These are phyloP conservation scores for Eubucco bourcierii DNA, from an alignment of 2,113 vertebrate species.

Conservation along the genomic window DNA sequence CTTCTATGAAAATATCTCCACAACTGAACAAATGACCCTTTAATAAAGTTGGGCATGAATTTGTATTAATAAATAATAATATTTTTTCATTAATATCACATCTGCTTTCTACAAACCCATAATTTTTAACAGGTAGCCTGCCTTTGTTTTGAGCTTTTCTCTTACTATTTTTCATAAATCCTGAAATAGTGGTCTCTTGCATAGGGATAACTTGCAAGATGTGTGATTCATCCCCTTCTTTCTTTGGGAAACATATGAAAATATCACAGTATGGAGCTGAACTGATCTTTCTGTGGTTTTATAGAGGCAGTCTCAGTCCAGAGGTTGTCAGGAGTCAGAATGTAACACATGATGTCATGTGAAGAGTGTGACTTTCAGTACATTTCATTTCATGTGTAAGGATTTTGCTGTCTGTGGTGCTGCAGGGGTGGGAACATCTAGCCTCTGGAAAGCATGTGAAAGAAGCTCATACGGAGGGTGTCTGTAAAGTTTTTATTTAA, in stretches of 20 bases:
- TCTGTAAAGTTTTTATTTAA: neutral
- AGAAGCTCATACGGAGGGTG: neutral
- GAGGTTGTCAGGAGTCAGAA: neutral
- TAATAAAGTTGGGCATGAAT: too few relatives aligned
- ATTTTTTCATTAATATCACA: too few relatives aligned
- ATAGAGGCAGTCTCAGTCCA: neutral
- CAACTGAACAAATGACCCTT: too few relatives aligned
- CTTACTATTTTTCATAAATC: neutral
- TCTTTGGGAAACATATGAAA: neutral
- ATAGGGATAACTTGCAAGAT: neutral
- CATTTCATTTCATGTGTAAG: neutral
- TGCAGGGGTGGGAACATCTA: neutral
- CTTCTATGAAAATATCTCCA: too few relatives aligned
- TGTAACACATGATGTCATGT: accelerated
- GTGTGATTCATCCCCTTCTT: neutral
- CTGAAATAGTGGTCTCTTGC: neutral
- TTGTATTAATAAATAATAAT: too few relatives aligned
- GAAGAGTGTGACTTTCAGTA: neutral
- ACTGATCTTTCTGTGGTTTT: neutral
- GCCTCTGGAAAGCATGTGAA: neutral
- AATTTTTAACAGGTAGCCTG: neutral
- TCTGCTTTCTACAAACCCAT: too few relatives aligned
- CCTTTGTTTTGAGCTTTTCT: neutral
- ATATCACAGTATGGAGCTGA: neutral
- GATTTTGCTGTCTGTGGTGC: neutral